Conservation (phyloP, 2,797 vertebrate species). For the Cheirogaleus major region DNA sequence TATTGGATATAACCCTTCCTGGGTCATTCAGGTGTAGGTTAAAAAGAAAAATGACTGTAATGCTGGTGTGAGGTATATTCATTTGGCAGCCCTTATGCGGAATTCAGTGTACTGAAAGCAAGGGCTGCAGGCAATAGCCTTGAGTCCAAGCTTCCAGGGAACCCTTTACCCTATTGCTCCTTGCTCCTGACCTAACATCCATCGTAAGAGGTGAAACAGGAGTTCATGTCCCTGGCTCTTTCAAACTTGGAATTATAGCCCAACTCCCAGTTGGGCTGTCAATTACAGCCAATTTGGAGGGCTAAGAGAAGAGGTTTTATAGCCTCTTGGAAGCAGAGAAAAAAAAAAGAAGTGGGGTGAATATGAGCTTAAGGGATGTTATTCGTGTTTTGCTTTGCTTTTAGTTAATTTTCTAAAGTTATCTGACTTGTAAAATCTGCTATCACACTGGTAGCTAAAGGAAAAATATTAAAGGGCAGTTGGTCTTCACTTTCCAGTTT, state of each 20-base stretch:
- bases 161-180: not conserved
- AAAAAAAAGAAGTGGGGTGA: not conserved
- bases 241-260: constrained; percentile 55
- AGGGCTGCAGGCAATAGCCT: not conserved
- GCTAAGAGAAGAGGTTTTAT: constrained; percentile 12
- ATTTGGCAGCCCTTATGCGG: constrained; percentile 35
- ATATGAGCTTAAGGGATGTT: not conserved
- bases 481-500: not conserved
- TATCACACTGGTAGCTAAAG: not conserved
- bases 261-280: constrained; percentile 21
- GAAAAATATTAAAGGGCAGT: not conserved
- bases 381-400: not conserved
- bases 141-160: constrained; percentile 31
- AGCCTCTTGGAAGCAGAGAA: constrained; percentile 1
- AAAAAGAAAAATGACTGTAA: constrained; percentile 70
- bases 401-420: not conserved
- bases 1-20: constrained; percentile 47
- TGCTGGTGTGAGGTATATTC: constrained; percentile 27
- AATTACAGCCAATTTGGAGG: constrained; percentile 65
- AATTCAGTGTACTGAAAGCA: constrained; percentile 33
- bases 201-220: constrained; percentile 52
- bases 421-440: not conserved
- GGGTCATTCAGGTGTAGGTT: constrained; percentile 70
- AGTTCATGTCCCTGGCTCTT: constrained; percentile 48
- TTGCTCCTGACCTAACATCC: constrained; percentile 56